A percentile compares a stretch with the other conserved stretches of the same genome.
These are phyloP conservation scores for Cotesia chilonis DNA, from an alignment of 1,140 invertebrate genomes.

Conservation along the genomic window DNA sequence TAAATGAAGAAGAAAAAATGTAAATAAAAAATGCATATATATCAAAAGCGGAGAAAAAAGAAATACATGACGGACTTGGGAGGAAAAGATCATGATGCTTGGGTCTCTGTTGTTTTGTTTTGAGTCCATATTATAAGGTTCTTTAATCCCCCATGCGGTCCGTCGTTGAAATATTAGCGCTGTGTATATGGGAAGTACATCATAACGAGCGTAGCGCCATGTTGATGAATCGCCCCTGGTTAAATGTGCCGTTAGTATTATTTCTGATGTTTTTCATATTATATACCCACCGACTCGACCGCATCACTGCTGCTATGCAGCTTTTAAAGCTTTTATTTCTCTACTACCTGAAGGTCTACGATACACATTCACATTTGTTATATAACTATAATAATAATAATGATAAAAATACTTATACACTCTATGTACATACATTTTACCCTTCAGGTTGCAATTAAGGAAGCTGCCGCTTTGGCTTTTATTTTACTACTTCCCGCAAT, in stretches of 20 bases:
- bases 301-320: too few species aligned
- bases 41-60: not conserved
- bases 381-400: not conserved
- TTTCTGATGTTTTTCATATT: conserved; percentile 17
- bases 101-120: conserved; percentile 13
- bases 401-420: not conserved
- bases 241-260: conserved; percentile 36
- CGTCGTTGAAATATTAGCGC: conserved; percentile 36
- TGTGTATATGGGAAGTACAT: conserved; percentile 21
- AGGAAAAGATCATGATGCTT: conserved; percentile 15
- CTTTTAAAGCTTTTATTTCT: too few species aligned
- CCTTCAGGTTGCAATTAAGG: not conserved
- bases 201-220: conserved; percentile 38
- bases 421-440: conserved; percentile 8
- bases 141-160: conserved; percentile 34
- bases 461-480: not conserved
- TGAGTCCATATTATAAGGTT: conserved; percentile 23
- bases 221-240: conserved; percentile 36
- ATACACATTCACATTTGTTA: too few species aligned
- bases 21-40: too few species aligned
- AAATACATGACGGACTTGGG: conserved; percentile 14
- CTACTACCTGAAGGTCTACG: not conserved
- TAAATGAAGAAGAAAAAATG: too few species aligned
- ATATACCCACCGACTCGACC: too few species aligned
- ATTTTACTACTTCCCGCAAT: conserved; percentile 6